Evolutionary conservation across 2,888 invertebrate genomes (phyloP).

Genomic region (Corbicula japonica): DNA sequence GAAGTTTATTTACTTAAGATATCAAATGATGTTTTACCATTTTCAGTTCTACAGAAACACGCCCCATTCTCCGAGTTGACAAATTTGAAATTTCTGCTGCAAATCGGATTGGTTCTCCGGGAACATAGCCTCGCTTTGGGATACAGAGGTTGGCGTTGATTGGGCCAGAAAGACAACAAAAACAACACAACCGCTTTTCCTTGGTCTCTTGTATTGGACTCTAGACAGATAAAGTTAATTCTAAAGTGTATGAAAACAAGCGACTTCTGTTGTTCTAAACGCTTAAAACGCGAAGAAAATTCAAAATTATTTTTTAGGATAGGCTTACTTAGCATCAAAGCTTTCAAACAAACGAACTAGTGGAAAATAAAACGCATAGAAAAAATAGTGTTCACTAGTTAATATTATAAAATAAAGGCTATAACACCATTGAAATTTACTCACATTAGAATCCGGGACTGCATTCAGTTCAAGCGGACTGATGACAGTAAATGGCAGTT

Average conservation of each 20-base stretch:
- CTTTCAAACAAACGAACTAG: too few species aligned
- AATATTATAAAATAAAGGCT: too few species aligned
- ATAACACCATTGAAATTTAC: slow-evolving; percentile 54
- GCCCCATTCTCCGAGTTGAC: slow-evolving; percentile 94
- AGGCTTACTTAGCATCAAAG: too few species aligned
- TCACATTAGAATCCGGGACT: slow-evolving; percentile 80
- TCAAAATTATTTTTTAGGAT: too few species aligned
- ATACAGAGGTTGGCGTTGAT: slow-evolving; percentile 94
- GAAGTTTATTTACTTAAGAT: neutral
- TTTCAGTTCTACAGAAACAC: slow-evolving; percentile 94
- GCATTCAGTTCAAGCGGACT: slow-evolving; percentile 93
- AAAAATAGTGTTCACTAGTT: too few species aligned
- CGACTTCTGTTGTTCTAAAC: too few species aligned
- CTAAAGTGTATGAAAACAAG: too few species aligned
- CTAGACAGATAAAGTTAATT: slow-evolving; percentile 55
- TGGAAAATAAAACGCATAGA: too few species aligned
- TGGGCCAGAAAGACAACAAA: slow-evolving; percentile 90
- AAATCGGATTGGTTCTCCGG: slow-evolving; percentile 96
- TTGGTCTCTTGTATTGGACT: slow-evolving; percentile 89
- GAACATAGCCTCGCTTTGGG: slow-evolving; percentile 97
- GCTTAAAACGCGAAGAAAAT: too few species aligned
- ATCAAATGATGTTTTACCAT: slow-evolving; percentile 88
- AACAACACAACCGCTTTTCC: slow-evolving; percentile 89
- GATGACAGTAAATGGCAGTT: slow-evolving; percentile 93
- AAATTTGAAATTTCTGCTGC: slow-evolving; percentile 94